Evolutionary conservation across 2,888 invertebrate genomes (phyloP).

Genomic region (Apamea monoglypha): DNA sequence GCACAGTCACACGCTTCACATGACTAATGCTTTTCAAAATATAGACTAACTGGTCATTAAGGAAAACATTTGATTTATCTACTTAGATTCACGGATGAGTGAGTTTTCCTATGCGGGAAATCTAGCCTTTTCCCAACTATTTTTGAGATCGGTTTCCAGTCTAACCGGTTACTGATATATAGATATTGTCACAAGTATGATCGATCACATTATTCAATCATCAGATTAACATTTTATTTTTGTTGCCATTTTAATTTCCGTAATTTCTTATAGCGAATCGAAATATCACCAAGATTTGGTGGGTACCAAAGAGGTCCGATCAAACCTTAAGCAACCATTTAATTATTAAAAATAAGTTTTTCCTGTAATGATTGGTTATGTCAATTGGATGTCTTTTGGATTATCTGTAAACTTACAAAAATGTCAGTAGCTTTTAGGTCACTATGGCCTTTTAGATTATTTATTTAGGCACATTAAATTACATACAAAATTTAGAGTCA

Average conservation of each 20-base stretch:
- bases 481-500: constrained; percentile 12
- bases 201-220: background rate
- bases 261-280: background rate
- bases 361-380: constrained; percentile 16
- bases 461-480: background rate
- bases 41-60: background rate
- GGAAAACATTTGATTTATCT: constrained; percentile 12
- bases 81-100: too few species aligned
- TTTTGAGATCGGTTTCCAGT: too few species aligned
- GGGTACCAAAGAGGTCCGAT: constrained; percentile 10
- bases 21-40: constrained; percentile 28
- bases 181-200: background rate
- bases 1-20: constrained; percentile 6
- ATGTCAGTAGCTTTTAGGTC: constrained; percentile 20
- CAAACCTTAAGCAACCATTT: background rate
- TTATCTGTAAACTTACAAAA: constrained; percentile 35
- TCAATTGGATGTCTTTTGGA: constrained; percentile 42
- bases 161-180: background rate
- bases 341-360: constrained; percentile 22
- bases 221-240: background rate
- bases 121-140: too few species aligned
- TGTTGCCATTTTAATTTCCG: constrained; percentile 1
- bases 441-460: constrained; percentile 40
- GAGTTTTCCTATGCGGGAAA: too few species aligned
- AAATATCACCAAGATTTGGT: background rate